Evolutionary conservation across 2,888 invertebrate species (phyloP).

Genomic region (Trissolcus brochymenae): DNA sequence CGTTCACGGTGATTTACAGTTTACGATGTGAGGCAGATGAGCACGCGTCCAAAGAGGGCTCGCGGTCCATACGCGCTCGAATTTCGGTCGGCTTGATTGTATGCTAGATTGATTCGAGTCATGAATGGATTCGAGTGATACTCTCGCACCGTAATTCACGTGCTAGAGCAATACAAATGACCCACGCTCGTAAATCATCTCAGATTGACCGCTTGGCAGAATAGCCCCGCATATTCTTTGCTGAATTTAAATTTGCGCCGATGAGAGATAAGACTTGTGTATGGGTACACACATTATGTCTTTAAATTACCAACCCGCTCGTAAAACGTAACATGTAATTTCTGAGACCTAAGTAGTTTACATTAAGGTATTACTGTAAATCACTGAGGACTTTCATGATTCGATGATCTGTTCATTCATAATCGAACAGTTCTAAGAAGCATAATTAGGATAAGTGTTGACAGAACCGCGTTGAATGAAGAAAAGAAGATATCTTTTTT

Average conservation of each 20-base stretch:
- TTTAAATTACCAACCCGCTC: constrained; percentile 36
- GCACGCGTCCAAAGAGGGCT: constrained; percentile 57
- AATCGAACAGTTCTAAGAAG: neutral
- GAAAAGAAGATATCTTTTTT: too few relatives aligned
- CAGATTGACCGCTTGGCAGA: constrained; percentile 29
- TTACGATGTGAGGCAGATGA: constrained; percentile 49
- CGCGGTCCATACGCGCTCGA: constrained; percentile 47
- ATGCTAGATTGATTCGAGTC: constrained; percentile 23
- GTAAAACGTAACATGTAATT: constrained; percentile 48
- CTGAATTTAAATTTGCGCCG: constrained; percentile 33
- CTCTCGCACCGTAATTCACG: neutral
- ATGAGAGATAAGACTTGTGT: constrained; percentile 10
- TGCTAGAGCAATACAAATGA: constrained; percentile 5
- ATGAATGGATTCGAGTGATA: constrained; percentile 14
- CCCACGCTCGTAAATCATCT: constrained; percentile 24
- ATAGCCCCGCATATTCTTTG: constrained; percentile 13
- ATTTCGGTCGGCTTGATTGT: constrained; percentile 42
- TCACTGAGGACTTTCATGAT: constrained; percentile 17
- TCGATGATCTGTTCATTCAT: neutral
- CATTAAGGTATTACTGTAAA: constrained; percentile 46
- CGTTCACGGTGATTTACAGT: constrained; percentile 55
- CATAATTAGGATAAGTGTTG: too few relatives aligned
- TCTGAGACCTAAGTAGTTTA: constrained; percentile 45
- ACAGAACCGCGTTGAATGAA: too few relatives aligned
- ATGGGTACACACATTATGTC: constrained; percentile 31